phyloP scores from a whole-genome alignment of 2,113 vertebrate species.

The Fregetta grallaria region DNA sequence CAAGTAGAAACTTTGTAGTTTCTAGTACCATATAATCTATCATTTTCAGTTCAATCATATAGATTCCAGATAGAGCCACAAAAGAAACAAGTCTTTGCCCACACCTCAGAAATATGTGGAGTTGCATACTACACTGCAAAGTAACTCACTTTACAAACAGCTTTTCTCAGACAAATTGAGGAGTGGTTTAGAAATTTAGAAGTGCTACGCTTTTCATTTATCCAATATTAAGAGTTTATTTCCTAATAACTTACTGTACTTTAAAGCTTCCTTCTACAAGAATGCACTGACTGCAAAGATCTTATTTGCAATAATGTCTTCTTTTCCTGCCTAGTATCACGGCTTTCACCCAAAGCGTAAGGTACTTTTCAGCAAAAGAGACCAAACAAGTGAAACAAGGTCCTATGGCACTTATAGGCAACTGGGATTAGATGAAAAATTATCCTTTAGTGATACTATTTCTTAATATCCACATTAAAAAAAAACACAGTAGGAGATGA shows the following conservation, averaged over 20 bases:
- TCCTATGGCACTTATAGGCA: background rate
- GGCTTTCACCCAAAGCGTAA: background rate
- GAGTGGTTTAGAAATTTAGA: background rate
- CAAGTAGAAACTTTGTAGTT: background rate
- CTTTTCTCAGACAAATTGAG: background rate
- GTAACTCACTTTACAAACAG: background rate
- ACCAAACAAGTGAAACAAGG: background rate
- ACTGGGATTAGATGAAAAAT: background rate
- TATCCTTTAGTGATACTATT: background rate
- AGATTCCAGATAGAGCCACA: background rate
- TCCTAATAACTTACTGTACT: background rate
- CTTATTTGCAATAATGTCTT: background rate
- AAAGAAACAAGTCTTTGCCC: background rate
- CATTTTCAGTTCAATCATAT: background rate
- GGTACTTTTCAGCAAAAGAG: background rate
- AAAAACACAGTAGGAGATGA: background rate
- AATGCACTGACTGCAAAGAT: background rate
- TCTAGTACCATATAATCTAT: background rate
- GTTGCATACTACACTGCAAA: background rate
- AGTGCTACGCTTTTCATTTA: background rate
- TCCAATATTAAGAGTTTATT: background rate
- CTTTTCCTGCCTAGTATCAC: background rate
- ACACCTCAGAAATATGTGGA: background rate
- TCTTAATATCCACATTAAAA: background rate
- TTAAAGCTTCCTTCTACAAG: background rate